These are phyloP conservation scores for Dreissena rostriformis DNA, from an alignment of 1,140 invertebrate species.

Conservation along the genomic window DNA sequence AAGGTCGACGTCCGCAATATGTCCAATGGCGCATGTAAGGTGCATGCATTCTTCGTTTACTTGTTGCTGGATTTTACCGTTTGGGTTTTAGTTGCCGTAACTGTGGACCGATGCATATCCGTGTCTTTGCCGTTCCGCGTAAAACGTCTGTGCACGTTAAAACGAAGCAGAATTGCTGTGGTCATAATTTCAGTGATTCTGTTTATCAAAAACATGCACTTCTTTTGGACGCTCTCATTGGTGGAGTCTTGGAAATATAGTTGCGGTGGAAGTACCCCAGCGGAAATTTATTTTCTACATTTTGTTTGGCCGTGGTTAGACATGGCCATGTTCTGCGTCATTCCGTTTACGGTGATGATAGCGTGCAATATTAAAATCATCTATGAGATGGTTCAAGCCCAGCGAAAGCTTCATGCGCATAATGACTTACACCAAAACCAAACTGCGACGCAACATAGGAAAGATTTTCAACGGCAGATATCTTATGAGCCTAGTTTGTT, in stretches of 20 bases:
- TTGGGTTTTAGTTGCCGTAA: slow-evolving; percentile 70
- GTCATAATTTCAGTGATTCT: slow-evolving; percentile 45
- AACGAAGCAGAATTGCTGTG: slow-evolving; percentile 47
- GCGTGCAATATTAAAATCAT: slow-evolving; percentile 71
- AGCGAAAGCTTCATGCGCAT: slow-evolving; percentile 48
- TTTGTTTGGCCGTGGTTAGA: slow-evolving; percentile 78
- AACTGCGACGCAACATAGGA: not conserved
- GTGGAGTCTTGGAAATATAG: slow-evolving; percentile 42
- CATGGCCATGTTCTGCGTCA: slow-evolving; percentile 71
- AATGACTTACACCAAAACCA: not conserved
- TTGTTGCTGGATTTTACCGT: slow-evolving; percentile 65
- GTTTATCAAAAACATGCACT: slow-evolving; percentile 67
- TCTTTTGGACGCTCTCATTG: slow-evolving; percentile 67
- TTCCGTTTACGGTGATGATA: slow-evolving; percentile 76
- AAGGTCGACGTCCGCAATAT: slow-evolving; percentile 58
- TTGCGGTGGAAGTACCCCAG: slow-evolving; percentile 30
- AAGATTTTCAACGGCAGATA: not conserved
- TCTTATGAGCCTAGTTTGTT: not conserved
- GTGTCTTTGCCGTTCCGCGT: slow-evolving; percentile 67
- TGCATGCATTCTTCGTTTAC: slow-evolving; percentile 71
- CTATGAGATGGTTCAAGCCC: slow-evolving; percentile 54
- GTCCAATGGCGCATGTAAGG: slow-evolving; percentile 64
- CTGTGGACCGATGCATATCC: slow-evolving; percentile 68
- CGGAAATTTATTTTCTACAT: slow-evolving; percentile 49
- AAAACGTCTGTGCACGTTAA: slow-evolving; percentile 61